A percentile compares a stretch with the other conserved stretches of the same genome.
phyloP scores from a whole-genome alignment of 2,113 vertebrate genomes.

The Cariama cristata region DNA sequence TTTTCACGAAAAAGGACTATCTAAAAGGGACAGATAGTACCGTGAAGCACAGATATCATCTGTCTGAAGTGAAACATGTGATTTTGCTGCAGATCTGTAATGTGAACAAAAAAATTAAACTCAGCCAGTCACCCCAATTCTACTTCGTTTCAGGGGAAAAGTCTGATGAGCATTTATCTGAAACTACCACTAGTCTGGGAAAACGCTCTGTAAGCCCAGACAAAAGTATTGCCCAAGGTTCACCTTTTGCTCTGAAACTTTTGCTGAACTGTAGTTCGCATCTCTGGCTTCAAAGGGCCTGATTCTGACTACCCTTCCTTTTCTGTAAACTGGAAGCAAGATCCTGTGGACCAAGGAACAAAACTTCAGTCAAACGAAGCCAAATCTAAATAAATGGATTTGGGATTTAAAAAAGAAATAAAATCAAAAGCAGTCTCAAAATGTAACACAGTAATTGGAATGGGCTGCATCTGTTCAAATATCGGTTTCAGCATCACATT shows the following conservation, averaged over 20 bases:
- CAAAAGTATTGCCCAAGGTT: neutral
- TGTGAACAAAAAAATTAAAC: neutral
- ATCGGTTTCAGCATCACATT: neutral
- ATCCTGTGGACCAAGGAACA: neutral
- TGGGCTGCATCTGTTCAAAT: neutral
- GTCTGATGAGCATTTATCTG: neutral
- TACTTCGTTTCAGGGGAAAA: neutral
- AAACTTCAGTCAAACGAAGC: neutral
- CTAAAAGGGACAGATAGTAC: neutral
- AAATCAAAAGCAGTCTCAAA: neutral
- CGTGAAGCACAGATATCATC: neutral
- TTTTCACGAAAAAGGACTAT: neutral
- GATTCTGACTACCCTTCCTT: neutral
- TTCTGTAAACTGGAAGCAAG: neutral
- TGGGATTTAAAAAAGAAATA: neutral
- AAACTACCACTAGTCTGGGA: neutral
- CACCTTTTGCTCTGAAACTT: neutral
- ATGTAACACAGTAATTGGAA: neutral
- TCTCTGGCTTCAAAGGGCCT: neutral
- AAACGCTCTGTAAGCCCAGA: neutral
- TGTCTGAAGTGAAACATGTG: neutral
- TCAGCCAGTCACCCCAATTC: neutral
- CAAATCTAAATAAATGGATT: neutral
- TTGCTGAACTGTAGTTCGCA: neutral
- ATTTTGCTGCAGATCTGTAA: neutral